phyloP scores from a whole-genome alignment of 2,888 invertebrate genomes.

The Tuta absoluta region DNA sequence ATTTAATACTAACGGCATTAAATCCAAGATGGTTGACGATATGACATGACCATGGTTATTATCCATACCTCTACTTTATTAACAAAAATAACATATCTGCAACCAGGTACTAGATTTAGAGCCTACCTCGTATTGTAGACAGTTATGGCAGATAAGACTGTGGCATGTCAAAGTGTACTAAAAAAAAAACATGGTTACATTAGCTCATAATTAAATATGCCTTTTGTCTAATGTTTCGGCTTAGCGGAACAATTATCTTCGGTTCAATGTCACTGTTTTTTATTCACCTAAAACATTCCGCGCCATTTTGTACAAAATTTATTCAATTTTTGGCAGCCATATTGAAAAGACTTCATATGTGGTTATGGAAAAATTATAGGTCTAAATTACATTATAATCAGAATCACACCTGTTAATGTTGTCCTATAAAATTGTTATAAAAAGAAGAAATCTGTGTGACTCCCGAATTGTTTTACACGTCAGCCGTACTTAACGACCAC shows the following conservation, averaged over 20 bases:
- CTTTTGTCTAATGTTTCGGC: constrained; percentile 62
- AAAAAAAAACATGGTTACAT: constrained; percentile 37
- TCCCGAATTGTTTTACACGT: not conserved
- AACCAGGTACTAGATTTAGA: no score
- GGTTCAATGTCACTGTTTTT: constrained; percentile 64
- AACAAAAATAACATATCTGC: no score
- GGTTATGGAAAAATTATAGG: not conserved
- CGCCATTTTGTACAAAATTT: constrained; percentile 45
- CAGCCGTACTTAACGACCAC: not conserved
- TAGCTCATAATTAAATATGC: constrained; percentile 58
- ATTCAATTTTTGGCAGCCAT: constrained; percentile 40
- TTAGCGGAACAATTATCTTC: constrained; percentile 51
- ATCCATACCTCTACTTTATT: no score
- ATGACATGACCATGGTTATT: no score
- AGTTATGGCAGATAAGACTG: no score
- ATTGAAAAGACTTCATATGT: no score
- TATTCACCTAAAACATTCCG: constrained; percentile 46
- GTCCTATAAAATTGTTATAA: not conserved
- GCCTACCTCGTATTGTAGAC: no score
- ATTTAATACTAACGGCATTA: no score
- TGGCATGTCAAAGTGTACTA: no score
- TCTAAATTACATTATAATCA: not conserved
- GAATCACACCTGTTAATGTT: not conserved
- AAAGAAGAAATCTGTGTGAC: not conserved
- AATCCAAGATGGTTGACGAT: no score